Conservation (phyloP, 2,113 vertebrate genomes). For the Geothlypis trichas region DNA sequence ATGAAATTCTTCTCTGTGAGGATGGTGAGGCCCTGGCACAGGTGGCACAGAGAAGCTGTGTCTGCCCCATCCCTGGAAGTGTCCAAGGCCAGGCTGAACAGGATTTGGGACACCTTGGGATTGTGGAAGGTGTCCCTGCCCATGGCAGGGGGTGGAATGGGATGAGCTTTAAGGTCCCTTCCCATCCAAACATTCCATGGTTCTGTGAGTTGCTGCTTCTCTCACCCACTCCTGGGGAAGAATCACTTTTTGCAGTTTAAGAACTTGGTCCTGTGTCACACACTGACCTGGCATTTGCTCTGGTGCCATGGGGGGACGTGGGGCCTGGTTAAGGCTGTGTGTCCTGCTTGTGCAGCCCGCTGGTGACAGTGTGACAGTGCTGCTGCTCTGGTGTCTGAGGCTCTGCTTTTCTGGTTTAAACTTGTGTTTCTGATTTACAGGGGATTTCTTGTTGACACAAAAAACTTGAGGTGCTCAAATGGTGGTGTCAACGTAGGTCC, state of each 20-base stretch:
- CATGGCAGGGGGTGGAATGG: accelerated
- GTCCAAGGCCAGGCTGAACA: neutral
- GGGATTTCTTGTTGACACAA: neutral
- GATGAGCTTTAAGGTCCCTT: neutral
- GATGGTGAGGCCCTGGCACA: neutral
- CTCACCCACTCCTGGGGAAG: neutral
- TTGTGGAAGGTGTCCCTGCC: neutral
- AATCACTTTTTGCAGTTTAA: neutral
- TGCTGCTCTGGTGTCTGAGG: neutral
- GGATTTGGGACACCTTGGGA: neutral
- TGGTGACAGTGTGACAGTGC: neutral
- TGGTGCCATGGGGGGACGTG: accelerated
- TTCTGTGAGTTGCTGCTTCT: neutral
- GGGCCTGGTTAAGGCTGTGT: accelerated
- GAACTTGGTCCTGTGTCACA: neutral
- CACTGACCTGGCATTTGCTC: neutral
- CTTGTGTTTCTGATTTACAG: neutral
- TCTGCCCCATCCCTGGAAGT: neutral
- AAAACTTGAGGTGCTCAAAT: neutral
- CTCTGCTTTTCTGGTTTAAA: neutral
- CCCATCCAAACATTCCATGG: neutral
- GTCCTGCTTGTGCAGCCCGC: neutral
- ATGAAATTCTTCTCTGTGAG: neutral
- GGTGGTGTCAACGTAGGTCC: neutral
- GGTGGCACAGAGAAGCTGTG: neutral